Percentiles rank a stretch among this genome's conserved stretches.
Conservation (phyloP, 64 coral and sea anemone species). For the Montipora sp. region DNA sequence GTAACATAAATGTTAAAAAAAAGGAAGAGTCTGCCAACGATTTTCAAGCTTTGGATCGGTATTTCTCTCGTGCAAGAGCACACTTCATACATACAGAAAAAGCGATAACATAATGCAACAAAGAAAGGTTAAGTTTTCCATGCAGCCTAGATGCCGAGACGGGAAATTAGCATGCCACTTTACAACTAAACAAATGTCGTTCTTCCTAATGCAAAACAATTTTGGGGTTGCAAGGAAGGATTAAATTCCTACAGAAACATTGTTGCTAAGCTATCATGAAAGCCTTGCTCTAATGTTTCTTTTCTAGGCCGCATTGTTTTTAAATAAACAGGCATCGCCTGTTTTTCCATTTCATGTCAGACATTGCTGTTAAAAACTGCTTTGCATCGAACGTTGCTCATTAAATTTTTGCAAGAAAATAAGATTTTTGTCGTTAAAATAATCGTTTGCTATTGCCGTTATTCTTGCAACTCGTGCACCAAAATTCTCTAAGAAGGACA, state of each 20-base stretch:
- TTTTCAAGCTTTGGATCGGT: too few species aligned
- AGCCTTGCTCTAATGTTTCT: neutral
- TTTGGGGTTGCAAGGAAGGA: neutral
- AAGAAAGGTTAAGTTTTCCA: neutral
- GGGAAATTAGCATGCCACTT: conserved; percentile 13
- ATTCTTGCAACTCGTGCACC: neutral
- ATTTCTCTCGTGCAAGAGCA: too few species aligned
- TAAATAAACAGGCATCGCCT: neutral
- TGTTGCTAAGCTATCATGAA: neutral
- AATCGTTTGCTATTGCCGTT: neutral
- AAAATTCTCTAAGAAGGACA: neutral
- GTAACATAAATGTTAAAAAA: too few species aligned
- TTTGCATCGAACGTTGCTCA: neutral
- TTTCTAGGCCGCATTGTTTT: neutral
- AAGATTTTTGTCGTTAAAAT: neutral
- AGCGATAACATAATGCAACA: neutral
- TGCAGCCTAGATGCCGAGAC: conserved; percentile 1
- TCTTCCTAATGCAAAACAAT: neutral
- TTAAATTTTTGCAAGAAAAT: neutral
- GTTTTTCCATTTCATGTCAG: neutral
- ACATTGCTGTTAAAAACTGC: neutral
- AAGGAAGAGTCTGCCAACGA: too few species aligned
- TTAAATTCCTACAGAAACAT: neutral
- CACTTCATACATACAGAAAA: neutral
- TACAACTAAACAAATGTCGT: neutral